Evolutionary conservation across 2,888 invertebrate species (phyloP).

Genomic region (Opisthograptis luteolata): DNA sequence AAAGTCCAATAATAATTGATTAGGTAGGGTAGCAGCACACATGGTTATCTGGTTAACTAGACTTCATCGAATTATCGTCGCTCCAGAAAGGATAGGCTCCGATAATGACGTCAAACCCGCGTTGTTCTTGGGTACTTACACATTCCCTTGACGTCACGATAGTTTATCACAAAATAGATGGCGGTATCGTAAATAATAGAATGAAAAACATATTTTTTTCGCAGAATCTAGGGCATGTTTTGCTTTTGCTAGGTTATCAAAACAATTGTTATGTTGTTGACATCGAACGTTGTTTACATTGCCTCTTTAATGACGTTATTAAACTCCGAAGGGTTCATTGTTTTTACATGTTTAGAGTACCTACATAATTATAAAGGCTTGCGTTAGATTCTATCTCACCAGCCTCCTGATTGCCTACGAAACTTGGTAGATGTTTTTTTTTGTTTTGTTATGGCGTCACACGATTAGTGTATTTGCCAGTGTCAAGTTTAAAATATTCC

Average conservation of each 20-base stretch:
- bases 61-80: not conserved
- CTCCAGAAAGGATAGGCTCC: constrained; percentile 12
- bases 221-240: constrained; percentile 34
- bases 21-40: not conserved
- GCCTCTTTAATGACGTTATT: constrained; percentile 50
- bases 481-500: too few relatives aligned
- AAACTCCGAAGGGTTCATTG: constrained; percentile 35
- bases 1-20: constrained; percentile 5
- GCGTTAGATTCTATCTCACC: too few relatives aligned
- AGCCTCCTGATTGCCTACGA: too few relatives aligned
- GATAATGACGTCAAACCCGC: constrained; percentile 40
- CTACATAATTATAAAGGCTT: too few relatives aligned
- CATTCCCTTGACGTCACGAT: constrained; percentile 46
- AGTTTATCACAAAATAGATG: constrained; percentile 16
- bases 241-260: constrained; percentile 47
- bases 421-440: too few relatives aligned
- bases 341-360: constrained; percentile 49
- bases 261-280: constrained; percentile 50
- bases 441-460: too few relatives aligned
- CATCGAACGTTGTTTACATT: constrained; percentile 23
- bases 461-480: too few relatives aligned
- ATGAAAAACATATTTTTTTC: constrained; percentile 22
- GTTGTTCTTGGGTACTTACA: constrained; percentile 26
- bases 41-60: not conserved
- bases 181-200: constrained; percentile 3